Base-by-base conservation (phyloP, 2,797 vertebrate genomes). In the Malurus leucopterus region DNA sequence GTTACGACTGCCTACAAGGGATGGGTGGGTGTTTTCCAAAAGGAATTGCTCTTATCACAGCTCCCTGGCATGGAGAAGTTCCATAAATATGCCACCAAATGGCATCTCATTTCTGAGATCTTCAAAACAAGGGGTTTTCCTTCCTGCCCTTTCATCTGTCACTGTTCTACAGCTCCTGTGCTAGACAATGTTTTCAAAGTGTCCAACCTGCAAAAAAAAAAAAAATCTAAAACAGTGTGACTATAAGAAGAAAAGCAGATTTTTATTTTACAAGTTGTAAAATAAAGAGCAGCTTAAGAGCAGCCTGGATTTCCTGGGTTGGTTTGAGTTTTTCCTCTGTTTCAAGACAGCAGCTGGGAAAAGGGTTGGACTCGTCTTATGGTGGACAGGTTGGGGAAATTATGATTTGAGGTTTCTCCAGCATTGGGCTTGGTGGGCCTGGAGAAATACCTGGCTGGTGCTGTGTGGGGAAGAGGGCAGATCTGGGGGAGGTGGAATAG, bases 161-260 rank as follows among this genome's bases (percentile, higher is more conserved):
- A n/a, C 27, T 46, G 54, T 27, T 81, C 22, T 53, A 46, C 50
- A 80, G 4, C 57, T 49, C 15, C 47, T 58, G 20, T 46, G 51
- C 32, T 62, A 14, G 18, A 7, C 76, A 58, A 46, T 20, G 7
- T 41, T 74, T 77, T 26, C 23, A 3, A 71, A 74, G 16, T 50
- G 16, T 50, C 40, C 27, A 74, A 40, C 38, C 15, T 46, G n/a
- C 3, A 50, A 53, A 30, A 71, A 30, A 38, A 29, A 49, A 29
- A 49, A 19, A 1, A 16, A 1, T 44, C 34, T 4, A 44, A 72
- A 46, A 62, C 21, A 14, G 16, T 2, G 0, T 32, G 27, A 26
- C 32, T 30, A 8, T 6, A 3, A 58, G 44, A 69, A 44, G 32
- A 65, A 62, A 65, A 68, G 47, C 4, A 7, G 10, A 20, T 26